Base-by-base conservation (phyloP, 1,140 invertebrate genomes). In the Hestina assimilis region DNA sequence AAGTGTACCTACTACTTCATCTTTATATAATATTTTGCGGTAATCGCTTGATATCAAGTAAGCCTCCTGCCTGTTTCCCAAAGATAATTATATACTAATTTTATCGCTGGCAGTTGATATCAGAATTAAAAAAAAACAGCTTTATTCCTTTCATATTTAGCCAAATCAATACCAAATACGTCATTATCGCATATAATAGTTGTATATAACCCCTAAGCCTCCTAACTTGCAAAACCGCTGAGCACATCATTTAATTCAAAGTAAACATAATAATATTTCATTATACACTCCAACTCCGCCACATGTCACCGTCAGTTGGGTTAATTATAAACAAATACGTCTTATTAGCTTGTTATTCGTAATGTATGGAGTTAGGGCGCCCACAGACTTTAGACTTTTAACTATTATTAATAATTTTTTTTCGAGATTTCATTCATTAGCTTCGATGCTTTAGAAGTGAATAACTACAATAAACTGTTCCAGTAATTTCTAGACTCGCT, bases 281-380 rank as follows among this genome's bases (percentile, higher is more conserved):
- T 55, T 38, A 46, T 42, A 38, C 40, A 35, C 31, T 55, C 42
- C 29, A 45, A 28, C 6, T 42, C 12, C 26, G 12, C 45, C 33
- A 60, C 24, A 47, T 61, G 55, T 55, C 43, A 57, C 35, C 43
- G 29, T 31, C 41, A 53, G 54, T 51, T 24, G 29, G 50, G 60
- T 68, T 68, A 68, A 68, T 68, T 64, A 56, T 61, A 64, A 64
- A 61, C 53, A 64, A 61, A 68, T 67, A 47, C 43, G 20, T 59
- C 50, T 64, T 61, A 64, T 68, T 64, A 61, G 45, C 33, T 50
- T 55, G 58, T 64, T 61, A 61, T 55, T 55, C 53, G 53, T 40
- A 55, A 55, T 55, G 53, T 46, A 42, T 41, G 56, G 52, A 41
- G 47, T 52, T 53, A 55, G 40, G 23, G 1, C 19, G 14, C 6